Conservation (phyloP, 2,113 vertebrate species). For the Ceyx melanurus region DNA sequence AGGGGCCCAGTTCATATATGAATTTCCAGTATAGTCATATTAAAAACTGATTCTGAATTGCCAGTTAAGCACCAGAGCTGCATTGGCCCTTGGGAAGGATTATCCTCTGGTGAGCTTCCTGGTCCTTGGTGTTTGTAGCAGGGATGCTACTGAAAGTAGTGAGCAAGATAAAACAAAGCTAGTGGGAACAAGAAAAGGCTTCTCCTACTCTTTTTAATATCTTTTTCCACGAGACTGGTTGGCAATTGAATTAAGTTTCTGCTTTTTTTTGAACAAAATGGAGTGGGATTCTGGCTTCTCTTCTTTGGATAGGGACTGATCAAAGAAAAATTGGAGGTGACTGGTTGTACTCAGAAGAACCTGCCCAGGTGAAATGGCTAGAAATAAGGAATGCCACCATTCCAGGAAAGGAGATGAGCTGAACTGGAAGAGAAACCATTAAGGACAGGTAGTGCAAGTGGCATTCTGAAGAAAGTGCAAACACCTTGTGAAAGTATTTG, state of each 20-base stretch:
- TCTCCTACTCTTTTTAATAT: accelerated
- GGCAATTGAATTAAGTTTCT: not conserved
- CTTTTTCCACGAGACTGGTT: not conserved
- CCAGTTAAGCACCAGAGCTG: not conserved
- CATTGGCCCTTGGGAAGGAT: not conserved
- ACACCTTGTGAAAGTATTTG: accelerated
- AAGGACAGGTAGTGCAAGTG: not conserved
- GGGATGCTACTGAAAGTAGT: not conserved
- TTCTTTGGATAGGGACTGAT: not conserved
- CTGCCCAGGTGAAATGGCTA: not conserved
- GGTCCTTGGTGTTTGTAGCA: not conserved
- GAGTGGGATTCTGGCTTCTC: no score
- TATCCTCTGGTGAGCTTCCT: not conserved
- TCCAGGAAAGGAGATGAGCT: not conserved
- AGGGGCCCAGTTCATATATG: not conserved
- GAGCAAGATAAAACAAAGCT: not conserved
- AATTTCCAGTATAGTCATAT: not conserved
- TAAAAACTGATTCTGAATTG: not conserved
- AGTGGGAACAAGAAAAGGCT: not conserved
- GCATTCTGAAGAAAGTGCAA: not conserved
- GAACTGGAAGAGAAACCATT: not conserved
- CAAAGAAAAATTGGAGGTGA: not conserved
- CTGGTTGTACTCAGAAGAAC: not conserved
- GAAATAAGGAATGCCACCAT: not conserved
- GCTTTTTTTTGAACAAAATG: not conserved